These are phyloP conservation scores for Acronicta psi DNA, from an alignment of 2,888 invertebrate species.

Conservation along the genomic window DNA sequence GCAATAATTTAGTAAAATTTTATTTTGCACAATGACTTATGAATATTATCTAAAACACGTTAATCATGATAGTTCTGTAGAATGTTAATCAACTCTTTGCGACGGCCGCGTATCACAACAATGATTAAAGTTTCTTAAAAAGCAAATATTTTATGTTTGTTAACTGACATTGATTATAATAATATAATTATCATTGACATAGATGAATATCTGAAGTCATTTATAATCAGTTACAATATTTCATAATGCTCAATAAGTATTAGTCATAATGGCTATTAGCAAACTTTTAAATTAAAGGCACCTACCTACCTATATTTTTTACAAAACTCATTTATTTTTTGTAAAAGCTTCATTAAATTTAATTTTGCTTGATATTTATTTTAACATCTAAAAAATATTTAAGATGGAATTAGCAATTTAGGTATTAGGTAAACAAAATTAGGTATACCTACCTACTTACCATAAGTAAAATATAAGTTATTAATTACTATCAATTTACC, in stretches of 20 bases:
- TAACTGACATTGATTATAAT: background rate
- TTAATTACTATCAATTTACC: no score
- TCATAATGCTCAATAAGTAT: constrained; percentile 8
- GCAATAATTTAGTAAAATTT: no score
- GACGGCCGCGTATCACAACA: constrained; percentile 23
- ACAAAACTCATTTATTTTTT: constrained; percentile 10
- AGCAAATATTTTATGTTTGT: background rate
- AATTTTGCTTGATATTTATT: constrained; percentile 3
- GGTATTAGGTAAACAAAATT: no score
- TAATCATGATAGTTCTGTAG: background rate
- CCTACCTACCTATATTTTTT: constrained; percentile 3
- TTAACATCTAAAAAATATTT: no score
- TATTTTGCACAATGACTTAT: no score
- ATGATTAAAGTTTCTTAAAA: background rate
- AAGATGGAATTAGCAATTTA: no score
- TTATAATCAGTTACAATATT: background rate
- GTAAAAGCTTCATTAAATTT: background rate
- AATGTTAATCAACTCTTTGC: constrained; percentile 22
- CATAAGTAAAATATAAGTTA: no score
- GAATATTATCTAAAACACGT: no score
- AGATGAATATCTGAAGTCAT: constrained; percentile 16
- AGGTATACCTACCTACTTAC: no score
- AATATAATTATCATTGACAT: constrained; percentile 16
- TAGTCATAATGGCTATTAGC: constrained; percentile 17
- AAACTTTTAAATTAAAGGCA: constrained; percentile 1